Evolutionary conservation across 2,888 invertebrate genomes (phyloP), one percentile per base, ranked within the genome.

Genomic region (Chelonus formosanus): DNA sequence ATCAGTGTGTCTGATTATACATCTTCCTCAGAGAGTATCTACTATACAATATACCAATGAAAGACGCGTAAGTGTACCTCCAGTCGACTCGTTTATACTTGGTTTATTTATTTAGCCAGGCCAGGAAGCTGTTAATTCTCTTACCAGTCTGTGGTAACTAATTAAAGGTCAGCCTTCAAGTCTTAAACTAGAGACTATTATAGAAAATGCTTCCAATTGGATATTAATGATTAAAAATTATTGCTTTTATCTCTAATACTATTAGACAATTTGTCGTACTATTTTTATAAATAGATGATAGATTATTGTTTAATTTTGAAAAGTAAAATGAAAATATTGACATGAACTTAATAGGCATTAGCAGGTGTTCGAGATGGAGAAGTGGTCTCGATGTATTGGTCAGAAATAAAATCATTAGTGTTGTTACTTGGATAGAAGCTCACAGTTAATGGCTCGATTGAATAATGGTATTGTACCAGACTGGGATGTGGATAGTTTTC

Each of bases 401-500:
- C 74, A 70, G 77, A 80, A 80, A 82, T 78, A 78, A 79, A 81
- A 80, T 81, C 78, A 81, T 80, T 80, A 79, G 74, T 75, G 70
- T 71, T 50, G 50, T 40, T 40, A 40, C 40, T 40, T 40, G 40
- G 40, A 40, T 40, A 40, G 40, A 40, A 40, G 75, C 70, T 58
- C 67, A 52, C 59, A 62, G 55, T 66, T 58, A 54, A 31, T 48
- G 56, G 65, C 60, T 63, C 66, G 71, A 75, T 75, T 79, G 79
- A 82, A 82, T 82, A 81, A 82, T 82, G 79, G 80, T 77, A 82
- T 82, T 82, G 81, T 81, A 78, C 76, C 60, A 47, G 31, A 20
- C 7, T 35, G 62, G 75, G 76, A 79, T 78, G 75, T 32, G 61
- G 60, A 43, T 61, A 78, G 77, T 80, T 81, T 82, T 82, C 80